phyloP scores from a whole-genome alignment of 2,797 vertebrate species.

The Sarcoramphus papa region DNA sequence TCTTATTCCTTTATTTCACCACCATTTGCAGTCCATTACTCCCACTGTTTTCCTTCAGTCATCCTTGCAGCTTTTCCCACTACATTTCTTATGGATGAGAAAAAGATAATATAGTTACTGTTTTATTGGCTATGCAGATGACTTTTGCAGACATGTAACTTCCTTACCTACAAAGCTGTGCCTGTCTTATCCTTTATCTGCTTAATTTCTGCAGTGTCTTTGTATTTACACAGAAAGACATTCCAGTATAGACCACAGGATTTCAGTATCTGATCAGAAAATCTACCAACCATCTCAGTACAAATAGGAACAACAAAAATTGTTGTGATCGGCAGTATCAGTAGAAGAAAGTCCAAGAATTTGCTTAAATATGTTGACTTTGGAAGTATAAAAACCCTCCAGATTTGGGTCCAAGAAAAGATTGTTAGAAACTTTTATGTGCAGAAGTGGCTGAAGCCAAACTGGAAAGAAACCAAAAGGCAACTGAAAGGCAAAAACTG shows the following conservation, averaged over 20 bases:
- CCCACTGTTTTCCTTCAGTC: neutral
- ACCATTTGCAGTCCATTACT: neutral
- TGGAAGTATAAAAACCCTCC: neutral
- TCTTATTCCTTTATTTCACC: neutral
- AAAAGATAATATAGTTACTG: neutral
- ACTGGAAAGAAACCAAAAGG: conserved; percentile 39
- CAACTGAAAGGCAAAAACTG: conserved; percentile 41
- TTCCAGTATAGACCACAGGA: neutral
- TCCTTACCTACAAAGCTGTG: neutral
- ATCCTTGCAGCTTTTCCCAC: neutral
- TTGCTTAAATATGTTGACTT: conserved; percentile 30
- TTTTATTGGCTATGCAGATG: neutral
- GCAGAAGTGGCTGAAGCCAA: conserved; percentile 10
- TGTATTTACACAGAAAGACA: neutral
- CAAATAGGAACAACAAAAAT: neutral
- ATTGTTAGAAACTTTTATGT: conserved; percentile 19
- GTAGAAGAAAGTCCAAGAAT: conserved; percentile 21
- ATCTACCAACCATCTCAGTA: neutral
- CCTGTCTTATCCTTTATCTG: neutral
- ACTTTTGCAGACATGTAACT: neutral
- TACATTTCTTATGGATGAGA: neutral
- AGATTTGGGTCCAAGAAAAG: conserved; percentile 15
- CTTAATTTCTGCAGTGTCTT: neutral
- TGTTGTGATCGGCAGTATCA: neutral
- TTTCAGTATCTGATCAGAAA: neutral